Conservation (phyloP, 2,888 invertebrate species). For the Melipona bicolor region DNA sequence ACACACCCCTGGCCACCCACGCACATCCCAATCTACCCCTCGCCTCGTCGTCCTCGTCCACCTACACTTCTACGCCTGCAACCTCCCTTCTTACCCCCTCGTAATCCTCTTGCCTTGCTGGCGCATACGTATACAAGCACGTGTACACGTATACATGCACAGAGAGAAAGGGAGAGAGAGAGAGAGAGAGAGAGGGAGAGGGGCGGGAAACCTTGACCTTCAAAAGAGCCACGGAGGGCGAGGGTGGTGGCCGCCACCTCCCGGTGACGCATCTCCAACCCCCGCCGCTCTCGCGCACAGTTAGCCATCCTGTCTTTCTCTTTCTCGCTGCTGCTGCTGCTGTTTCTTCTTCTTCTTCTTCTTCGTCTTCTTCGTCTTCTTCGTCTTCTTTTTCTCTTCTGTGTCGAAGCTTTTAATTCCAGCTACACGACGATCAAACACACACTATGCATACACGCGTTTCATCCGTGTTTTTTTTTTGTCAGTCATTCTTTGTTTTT, state of each 20-base stretch:
- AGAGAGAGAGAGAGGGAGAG: constrained; percentile 39
- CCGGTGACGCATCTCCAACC: constrained; percentile 58
- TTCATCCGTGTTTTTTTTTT: too few relatives aligned
- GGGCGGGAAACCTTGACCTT: constrained; percentile 82
- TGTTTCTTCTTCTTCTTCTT: too few relatives aligned
- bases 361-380: too few relatives aligned
- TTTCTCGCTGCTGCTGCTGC: background rate
- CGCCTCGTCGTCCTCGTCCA: constrained; percentile 29
- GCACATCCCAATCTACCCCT: constrained; percentile 27
- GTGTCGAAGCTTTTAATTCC: constrained; percentile 37
- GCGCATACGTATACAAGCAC: background rate
- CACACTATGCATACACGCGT: background rate
- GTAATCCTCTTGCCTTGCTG: constrained; percentile 45
- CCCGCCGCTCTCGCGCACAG: background rate
- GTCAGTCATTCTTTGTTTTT: background rate
- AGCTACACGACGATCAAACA: background rate
- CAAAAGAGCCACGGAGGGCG: constrained; percentile 75
- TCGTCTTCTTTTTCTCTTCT: background rate
- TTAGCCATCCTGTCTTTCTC: constrained; percentile 26
- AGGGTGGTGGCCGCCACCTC: constrained; percentile 64
- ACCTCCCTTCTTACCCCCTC: constrained; percentile 10
- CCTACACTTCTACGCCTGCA: constrained; percentile 45
- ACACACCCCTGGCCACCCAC: constrained; percentile 69
- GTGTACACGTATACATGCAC: background rate
- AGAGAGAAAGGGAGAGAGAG: constrained; percentile 63